phyloP scores from a whole-genome alignment of 2,888 invertebrate genomes.

The Dryadula phaetusa region DNA sequence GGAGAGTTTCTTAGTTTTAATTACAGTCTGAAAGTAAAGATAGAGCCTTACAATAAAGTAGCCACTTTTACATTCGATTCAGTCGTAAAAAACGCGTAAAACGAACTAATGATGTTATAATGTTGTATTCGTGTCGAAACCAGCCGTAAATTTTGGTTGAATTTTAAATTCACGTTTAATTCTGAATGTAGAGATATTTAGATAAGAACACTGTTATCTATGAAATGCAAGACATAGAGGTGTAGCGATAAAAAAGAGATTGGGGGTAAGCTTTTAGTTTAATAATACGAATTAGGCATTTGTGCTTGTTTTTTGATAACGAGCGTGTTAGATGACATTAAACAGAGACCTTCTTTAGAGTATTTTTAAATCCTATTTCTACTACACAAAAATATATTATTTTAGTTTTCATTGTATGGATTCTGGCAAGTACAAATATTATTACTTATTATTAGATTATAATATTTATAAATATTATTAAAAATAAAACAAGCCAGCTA shows the following conservation, averaged over 20 bases:
- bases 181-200: constrained; percentile 10
- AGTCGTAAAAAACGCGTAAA: constrained; percentile 48
- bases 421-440: too few species aligned
- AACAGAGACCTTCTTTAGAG: too few species aligned
- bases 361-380: too few species aligned
- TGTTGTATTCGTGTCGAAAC: constrained; percentile 36
- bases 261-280: neutral
- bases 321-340: too few species aligned
- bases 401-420: too few species aligned
- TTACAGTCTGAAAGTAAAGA: constrained; percentile 10
- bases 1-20: neutral
- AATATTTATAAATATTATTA: too few species aligned
- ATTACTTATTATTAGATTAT: too few species aligned
- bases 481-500: too few species aligned
- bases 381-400: too few species aligned
- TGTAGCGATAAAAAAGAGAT: neutral
- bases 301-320: neutral
- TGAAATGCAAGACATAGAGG: constrained; percentile 13
- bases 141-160: constrained; percentile 31
- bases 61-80: constrained; percentile 40
- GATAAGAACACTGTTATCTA: constrained; percentile 20
- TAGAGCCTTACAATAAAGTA: constrained; percentile 37
- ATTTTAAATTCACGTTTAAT: constrained; percentile 27
- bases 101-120: constrained; percentile 49
- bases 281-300: neutral